Base-by-base conservation (phyloP, 2,113 vertebrate species). In the Cynocephalus volans region DNA sequence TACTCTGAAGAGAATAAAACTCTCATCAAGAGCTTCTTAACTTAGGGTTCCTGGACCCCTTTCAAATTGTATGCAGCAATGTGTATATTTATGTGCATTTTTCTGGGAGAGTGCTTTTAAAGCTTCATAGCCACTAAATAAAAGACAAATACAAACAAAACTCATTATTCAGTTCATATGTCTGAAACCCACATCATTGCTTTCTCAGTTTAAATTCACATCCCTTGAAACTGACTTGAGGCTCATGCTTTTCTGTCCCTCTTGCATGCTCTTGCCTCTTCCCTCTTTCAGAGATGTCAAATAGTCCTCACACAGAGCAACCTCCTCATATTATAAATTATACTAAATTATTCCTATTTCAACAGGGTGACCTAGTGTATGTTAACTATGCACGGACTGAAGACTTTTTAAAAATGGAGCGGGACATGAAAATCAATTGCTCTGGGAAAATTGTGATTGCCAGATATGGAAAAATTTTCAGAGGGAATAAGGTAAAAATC, bases 381-480 rank as follows among this genome's bases (percentile, higher is more conserved):
- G 99, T 99, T 77, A 99, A 99, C 98, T 99, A 99, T 8, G 99
- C 99, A 5, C 99, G 99, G 5, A 99, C 98, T 0, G 99, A 99
- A 97, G 99, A 99, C 94, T 99, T 99, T 95, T 99, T 99, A 58
- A 99, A 98, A 13, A 96, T 99, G 41, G 93, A 99, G 93, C 98
- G 98, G 65, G 98, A 99, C 50, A 98, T 99, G 99, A 98, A 98
- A 76, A 99, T 99, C 97, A 99, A 98, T 97, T 99, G 99, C 23
- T 98, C 99, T 21, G 99, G 99, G 50, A 99, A 99, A 98, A 99
- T 99, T 97, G 99, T 99, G n/a, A 99, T 99, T 73, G 99, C 99
- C 96, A 99, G 99, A 99, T 99, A 99, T 19, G 99, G 99, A 36
- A 99, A 99, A 98, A 99, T 99, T 98, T 99, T 99, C 98, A 98